Percentiles rank a stretch among this genome's conserved stretches.
These are phyloP conservation scores for Pilophorus perplexus DNA, from an alignment of 2,888 invertebrate species.

Conservation along the genomic window DNA sequence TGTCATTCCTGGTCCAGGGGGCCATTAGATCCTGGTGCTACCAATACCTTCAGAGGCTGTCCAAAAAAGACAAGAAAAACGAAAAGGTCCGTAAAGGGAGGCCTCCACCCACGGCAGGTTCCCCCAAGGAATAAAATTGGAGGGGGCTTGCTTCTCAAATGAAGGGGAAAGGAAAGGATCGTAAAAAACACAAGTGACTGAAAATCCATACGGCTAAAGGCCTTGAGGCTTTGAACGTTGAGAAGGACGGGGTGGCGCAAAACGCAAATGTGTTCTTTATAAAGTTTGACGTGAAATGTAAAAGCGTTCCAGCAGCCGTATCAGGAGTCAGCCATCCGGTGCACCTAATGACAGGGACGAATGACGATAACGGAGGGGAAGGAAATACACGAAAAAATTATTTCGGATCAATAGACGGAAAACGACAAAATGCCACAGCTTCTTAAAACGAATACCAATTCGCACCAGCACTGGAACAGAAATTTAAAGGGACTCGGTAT, in stretches of 20 bases:
- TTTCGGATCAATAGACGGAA: too few species aligned
- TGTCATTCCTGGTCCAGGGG: constrained; percentile 11
- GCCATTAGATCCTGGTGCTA: not conserved
- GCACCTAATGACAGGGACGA: constrained; percentile 14
- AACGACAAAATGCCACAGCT: too few species aligned
- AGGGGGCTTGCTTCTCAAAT: not conserved
- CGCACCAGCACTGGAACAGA: too few species aligned
- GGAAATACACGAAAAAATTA: too few species aligned
- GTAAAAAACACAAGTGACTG: constrained; percentile 30
- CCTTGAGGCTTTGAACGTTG: constrained; percentile 7
- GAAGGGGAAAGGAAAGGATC: not conserved
- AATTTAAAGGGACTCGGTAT: too few species aligned
- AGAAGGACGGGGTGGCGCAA: not conserved
- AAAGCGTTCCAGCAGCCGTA: not conserved
- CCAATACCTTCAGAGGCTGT: not conserved
- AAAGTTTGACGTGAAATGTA: constrained; percentile 24
- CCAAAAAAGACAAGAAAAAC: not conserved
- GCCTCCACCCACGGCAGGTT: not conserved
- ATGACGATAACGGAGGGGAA: not conserved
- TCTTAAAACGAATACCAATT: too few species aligned
- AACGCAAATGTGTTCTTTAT: constrained; percentile 19
- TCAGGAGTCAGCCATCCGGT: constrained; percentile 9
- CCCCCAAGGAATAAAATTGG: constrained; percentile 17
- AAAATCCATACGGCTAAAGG: constrained; percentile 20
- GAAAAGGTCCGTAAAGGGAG: not conserved